Conservation (phyloP, 2,888 invertebrate species). For the Tiliacea aurago region DNA sequence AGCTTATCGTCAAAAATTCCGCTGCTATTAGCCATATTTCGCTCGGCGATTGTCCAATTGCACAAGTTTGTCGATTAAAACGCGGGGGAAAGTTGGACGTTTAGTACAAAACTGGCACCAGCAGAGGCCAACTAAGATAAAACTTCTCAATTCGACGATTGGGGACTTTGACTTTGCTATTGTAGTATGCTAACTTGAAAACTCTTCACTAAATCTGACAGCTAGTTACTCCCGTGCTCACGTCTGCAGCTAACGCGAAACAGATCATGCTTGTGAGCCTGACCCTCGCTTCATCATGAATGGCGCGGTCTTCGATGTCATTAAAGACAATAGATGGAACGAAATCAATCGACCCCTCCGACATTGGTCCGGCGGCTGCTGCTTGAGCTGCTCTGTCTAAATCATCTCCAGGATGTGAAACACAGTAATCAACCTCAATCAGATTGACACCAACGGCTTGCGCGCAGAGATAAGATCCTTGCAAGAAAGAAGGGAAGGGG, state of each 20-base stretch:
- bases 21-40: constrained; percentile 77
- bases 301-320: constrained; percentile 65
- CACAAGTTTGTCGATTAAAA: constrained; percentile 83
- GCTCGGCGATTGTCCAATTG: constrained; percentile 79
- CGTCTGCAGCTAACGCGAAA: constrained; percentile 77
- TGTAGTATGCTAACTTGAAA: constrained; percentile 27
- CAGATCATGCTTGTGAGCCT: constrained; percentile 77
- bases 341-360: constrained; percentile 66
- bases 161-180: constrained; percentile 48
- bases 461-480: constrained; percentile 79
- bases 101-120: constrained; percentile 73
- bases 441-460: constrained; percentile 74
- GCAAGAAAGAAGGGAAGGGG: constrained; percentile 71
- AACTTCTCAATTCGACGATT: constrained; percentile 74
- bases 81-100: constrained; percentile 74
- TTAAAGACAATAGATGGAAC: constrained; percentile 83
- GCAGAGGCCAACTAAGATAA: constrained; percentile 75
- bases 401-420: constrained; percentile 72
- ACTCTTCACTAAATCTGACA: constrained; percentile 68
- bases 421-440: constrained; percentile 78
- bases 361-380: constrained; percentile 72
- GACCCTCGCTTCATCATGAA: constrained; percentile 68
- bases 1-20: constrained; percentile 77
- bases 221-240: constrained; percentile 73
- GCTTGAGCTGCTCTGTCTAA: constrained; percentile 76